Evolutionary conservation across 2,113 vertebrate genomes (phyloP).

Genomic region (Sardina pilchardus): DNA sequence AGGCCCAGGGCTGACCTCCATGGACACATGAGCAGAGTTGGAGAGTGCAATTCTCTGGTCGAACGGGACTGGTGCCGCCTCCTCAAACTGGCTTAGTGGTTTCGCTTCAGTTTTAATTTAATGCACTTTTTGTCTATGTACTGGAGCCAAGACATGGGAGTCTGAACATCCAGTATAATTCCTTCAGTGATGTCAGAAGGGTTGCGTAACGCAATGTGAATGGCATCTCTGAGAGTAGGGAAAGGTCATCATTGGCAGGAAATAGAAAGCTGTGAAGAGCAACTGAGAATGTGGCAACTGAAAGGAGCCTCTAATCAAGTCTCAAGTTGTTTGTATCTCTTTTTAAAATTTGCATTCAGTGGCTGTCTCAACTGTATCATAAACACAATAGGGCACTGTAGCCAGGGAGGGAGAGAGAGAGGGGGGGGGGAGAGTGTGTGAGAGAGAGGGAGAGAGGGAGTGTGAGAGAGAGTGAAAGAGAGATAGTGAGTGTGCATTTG

Average conservation of each 20-base stretch:
- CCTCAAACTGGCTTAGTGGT: neutral
- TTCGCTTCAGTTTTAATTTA: neutral
- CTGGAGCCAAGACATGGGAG: neutral
- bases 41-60: neutral
- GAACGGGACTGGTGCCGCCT: neutral
- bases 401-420: constrained; percentile 22
- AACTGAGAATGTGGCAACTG: neutral
- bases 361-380: neutral
- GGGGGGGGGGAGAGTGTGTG: neutral
- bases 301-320: neutral
- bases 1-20: constrained; percentile 23
- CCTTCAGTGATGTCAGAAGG: neutral
- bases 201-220: neutral
- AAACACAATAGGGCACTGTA: constrained; percentile 19
- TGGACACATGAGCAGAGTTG: neutral
- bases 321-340: neutral
- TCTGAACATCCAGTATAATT: neutral
- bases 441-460: neutral
- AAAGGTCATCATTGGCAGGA: neutral
- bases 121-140: neutral
- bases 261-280: neutral
- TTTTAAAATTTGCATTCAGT: constrained; percentile 5
- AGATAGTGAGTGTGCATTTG: constrained; percentile 29
- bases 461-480: neutral
- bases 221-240: neutral